Base-by-base conservation (phyloP, 2,888 invertebrate species). In the Aphidius colemani region DNA sequence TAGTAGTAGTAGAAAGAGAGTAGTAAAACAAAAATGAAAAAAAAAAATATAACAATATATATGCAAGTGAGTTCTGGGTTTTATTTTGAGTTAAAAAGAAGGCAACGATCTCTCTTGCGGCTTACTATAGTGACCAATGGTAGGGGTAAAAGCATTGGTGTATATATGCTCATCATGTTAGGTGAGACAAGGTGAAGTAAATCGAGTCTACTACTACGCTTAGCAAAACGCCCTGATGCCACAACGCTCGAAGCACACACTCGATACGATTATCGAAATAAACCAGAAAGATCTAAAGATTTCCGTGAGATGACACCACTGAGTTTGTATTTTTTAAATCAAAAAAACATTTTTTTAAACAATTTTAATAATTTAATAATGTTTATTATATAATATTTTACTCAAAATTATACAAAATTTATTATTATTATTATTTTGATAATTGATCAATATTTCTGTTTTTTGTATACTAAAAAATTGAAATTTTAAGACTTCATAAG, bases 291-390 rank as follows among this genome's bases (percentile, higher is more conserved):
- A 74, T 77, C 74, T 79, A 73, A 57, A 66, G 71, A 73, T 74
- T 77, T 75, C 79, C 79, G 77, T 77, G 76, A 80, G 79, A 80
- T 80, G 79, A 79, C 79, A 78, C 78, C 76, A 79, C 79, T 72
- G 75, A 74, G 75, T 74, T 18, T 18, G 13, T 18, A 18, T 18
- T 18, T 18, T 18, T 18, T 18, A 18, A 18, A 18, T 18, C 1
- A 18, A 18, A 18, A 18, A 18, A 18, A 1, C 13, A 2, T 13
- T 18, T 18, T 18, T 18, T 18, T 18, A 18, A 18, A 18, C 1
- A 18, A 18, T 18, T 18, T 2, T 18, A 1, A 18, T 18, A 18
- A 18, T 18, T 18, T 18, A 18, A 18, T 18, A 2, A 18, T 18
- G 2, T 18, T 18, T 18, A 1, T 18, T 18, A 18, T 18, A 72